Conservation (phyloP, 2,888 invertebrate species). For the Deroplatys truncata region DNA sequence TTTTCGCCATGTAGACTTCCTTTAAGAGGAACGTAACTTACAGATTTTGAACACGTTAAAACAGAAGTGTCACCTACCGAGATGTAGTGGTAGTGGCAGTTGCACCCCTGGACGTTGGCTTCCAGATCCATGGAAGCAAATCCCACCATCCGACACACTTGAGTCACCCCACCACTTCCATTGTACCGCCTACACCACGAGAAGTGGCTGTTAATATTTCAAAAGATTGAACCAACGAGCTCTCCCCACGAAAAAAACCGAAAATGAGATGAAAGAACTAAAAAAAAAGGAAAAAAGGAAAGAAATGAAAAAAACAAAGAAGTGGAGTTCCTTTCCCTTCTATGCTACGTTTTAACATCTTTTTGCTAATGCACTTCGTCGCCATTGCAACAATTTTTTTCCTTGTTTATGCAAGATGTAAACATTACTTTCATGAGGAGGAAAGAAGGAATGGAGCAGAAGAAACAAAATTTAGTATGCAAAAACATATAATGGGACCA, state of each 20-base stretch:
- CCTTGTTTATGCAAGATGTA: slow-evolving; percentile 22
- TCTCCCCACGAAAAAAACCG: background rate
- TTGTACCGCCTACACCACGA: background rate
- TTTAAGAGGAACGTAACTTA: too few species aligned
- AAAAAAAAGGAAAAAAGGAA: too few species aligned
- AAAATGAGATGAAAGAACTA: background rate
- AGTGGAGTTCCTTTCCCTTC: background rate
- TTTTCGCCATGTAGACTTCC: too few species aligned
- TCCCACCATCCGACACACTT: background rate
- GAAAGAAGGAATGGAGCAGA: background rate
- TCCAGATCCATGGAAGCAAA: background rate
- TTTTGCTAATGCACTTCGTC: slow-evolving; percentile 25
- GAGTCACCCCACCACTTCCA: background rate
- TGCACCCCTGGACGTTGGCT: background rate
- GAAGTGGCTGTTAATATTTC: slow-evolving; percentile 25
- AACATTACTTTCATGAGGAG: slow-evolving; percentile 9
- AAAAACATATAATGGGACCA: too few species aligned
- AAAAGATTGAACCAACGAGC: slow-evolving; percentile 18
- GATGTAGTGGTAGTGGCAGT: background rate
- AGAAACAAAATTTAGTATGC: too few species aligned
- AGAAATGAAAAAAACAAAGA: background rate
- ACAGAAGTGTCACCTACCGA: too few species aligned
- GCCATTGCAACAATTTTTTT: slow-evolving; percentile 21
- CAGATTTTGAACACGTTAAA: too few species aligned
- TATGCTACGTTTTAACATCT: slow-evolving; percentile 13